phyloP scores from a whole-genome alignment of 2,888 invertebrate species.

The Hypomecis atomaria region DNA sequence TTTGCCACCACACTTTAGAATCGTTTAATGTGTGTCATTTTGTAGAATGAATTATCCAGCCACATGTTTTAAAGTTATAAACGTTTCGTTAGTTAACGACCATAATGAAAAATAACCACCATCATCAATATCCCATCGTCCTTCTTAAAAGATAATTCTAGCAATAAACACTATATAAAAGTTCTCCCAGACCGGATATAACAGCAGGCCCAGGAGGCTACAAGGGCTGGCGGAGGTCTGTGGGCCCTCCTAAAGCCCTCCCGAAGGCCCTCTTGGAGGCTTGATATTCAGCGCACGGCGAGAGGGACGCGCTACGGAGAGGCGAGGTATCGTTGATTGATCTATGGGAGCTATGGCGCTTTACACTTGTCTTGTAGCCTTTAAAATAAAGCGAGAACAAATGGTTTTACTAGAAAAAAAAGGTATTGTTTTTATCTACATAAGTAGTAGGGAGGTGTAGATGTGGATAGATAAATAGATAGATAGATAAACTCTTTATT shows the following conservation, averaged over 20 bases:
- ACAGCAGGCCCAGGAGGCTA: conserved; percentile 8
- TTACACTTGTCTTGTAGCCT: too few relatives aligned
- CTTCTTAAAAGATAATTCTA: conserved; percentile 16
- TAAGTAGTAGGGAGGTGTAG: too few relatives aligned
- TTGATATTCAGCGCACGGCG: conserved; percentile 23
- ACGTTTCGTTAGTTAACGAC: too few relatives aligned
- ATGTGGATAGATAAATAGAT: too few relatives aligned
- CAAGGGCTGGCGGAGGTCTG: conserved; percentile 3
- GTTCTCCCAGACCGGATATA: conserved; percentile 23
- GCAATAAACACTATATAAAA: conserved; percentile 28
- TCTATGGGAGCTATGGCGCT: conserved; percentile 6
- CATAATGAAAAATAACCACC: background rate
- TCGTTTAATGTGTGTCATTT: too few relatives aligned
- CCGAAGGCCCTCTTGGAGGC: conserved; percentile 1
- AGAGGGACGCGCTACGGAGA: conserved; percentile 6
- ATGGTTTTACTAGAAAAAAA: too few relatives aligned
- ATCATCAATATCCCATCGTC: conserved; percentile 1
- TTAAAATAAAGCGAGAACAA: too few relatives aligned
- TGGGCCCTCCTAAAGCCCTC: conserved; percentile 1
- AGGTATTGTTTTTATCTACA: too few relatives aligned
- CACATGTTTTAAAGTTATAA: too few relatives aligned
- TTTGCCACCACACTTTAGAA: too few relatives aligned
- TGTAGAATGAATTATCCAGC: too few relatives aligned
- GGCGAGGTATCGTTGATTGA: conserved; percentile 22
- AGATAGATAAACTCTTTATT: too few relatives aligned